Evolutionary conservation across 1,140 invertebrate species (phyloP), one percentile per base, ranked within the genome.

Genomic region (Papilio aristodemus): DNA sequence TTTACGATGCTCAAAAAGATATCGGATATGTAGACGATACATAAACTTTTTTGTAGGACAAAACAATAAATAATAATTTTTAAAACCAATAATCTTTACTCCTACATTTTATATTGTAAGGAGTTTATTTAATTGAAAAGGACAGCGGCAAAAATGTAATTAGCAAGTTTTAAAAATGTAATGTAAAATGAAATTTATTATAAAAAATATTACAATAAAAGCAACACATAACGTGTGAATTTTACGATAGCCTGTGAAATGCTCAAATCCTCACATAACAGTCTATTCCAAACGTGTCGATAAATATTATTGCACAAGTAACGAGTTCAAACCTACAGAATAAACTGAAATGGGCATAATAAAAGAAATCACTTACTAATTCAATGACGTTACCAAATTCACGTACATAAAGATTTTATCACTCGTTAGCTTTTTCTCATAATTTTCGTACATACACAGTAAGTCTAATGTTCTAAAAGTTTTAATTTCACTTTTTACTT

Each of bases 231-330:
- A 43, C n/a, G n/a, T 50, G 8, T 22, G 9, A 50, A 0, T 11
- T 50, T 50, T 50, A 50, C 9, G 17, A 22, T 50, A 50, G 9
- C 17, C 46, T 50, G 46, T 50, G 11, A 50, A 50, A 50, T 50
- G 17, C 11, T 39, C 38, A 13, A 43, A 14, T 43, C 4, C 19
- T 50, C 1, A 50, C 46, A 22, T 22, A 19, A 17, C 11, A 46
- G 4, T 5, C 14, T 50, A 50, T 50, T 50, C 17, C 17, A 50
- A 50, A 50, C 8, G 46, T 50, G 14, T 50, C 43, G 10, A 50
- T 50, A 19, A 50, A 50, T 10, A 22, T 50, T 19, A 22, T 50
- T 22, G 17, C 46, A 22, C 46, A 50, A 50, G 17, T 50, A 22
- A 50, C 17, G 43, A 50, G 17, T 9, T 50, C 43, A 10, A 9